Evolutionary conservation across 2,888 invertebrate genomes (phyloP).

Genomic region (Cacoxenus indagator): DNA sequence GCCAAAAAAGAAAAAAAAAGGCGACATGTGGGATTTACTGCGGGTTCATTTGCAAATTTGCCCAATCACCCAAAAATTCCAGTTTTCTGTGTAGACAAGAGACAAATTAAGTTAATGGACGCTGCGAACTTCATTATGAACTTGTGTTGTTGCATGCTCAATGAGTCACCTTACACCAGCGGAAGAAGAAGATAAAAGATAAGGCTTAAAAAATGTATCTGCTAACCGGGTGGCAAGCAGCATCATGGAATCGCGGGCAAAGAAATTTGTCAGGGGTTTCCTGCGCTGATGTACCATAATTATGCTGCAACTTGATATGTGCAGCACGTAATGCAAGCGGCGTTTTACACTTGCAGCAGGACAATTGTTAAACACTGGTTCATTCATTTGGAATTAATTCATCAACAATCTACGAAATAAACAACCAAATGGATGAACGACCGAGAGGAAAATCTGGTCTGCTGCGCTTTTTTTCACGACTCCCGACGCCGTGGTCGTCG

Average conservation of each 20-base stretch:
- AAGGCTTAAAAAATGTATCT: too few relatives aligned
- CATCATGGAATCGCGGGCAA: too few relatives aligned
- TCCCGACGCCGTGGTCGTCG: neutral
- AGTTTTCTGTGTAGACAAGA: too few relatives aligned
- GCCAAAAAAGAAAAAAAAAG: neutral
- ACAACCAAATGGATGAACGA: neutral
- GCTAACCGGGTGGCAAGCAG: too few relatives aligned
- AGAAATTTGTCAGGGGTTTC: too few relatives aligned
- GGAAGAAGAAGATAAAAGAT: too few relatives aligned
- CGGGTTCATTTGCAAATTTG: slow-evolving; percentile 61
- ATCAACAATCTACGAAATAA: neutral
- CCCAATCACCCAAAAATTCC: too few relatives aligned
- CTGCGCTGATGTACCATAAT: too few relatives aligned
- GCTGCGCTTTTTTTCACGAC: neutral
- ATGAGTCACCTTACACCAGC: too few relatives aligned
- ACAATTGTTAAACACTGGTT: neutral
- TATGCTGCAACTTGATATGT: slow-evolving; percentile 59
- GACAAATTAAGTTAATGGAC: slow-evolving; percentile 58
- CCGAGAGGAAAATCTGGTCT: neutral
- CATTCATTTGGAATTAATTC: neutral
- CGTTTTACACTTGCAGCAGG: neutral
- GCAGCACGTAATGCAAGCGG: slow-evolving; percentile 14
- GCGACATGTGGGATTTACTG: neutral
- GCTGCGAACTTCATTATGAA: slow-evolving; percentile 36
- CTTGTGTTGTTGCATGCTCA: neutral